Base-by-base conservation (phyloP, 2,113 vertebrate species). In the Psophia crepitans region DNA sequence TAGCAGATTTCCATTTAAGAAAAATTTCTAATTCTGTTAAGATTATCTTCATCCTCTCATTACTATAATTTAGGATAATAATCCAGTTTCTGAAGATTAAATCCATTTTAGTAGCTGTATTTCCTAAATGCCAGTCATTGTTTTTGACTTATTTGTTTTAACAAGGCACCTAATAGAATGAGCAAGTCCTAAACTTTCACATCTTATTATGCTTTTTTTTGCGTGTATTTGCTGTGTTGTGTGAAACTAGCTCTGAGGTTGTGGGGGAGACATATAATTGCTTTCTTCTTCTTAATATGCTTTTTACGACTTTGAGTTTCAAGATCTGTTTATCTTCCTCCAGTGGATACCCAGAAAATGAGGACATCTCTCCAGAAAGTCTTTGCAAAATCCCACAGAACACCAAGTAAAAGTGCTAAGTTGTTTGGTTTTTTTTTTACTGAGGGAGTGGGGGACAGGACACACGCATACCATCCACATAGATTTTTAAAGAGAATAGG, bases 51-150 rank as follows among this genome's bases (percentile, higher is more conserved):
- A 79, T 87, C 61, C 20, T 84, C 57, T 94, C 39, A 46, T 84
- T 95, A n/a, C n/a, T n/a, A n/a, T n/a, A 88, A 81, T 91, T 96
- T 92, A 92, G 51, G 35, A 51, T 89, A 91, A 85, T 87, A 83
- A 92, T 84, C 15, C 65, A 82, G 18, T 53, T 63, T 95, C 49
- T 92, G 83, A 81, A 90, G 17, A 74, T 84, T 94, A 69, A 92
- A 82, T 84, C 44, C 56, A 73, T 84, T 94, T 78, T 90, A 95
- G 37, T 58, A 82, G 33, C 66, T 75, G 17, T 82, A 30, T 87
- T 97, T 96, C 44, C 57, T 78, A 90, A 92, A 96, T 88, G 32
- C 56, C 24, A 81, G 18, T 78, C 66, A 83, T 53, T 14, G 2
- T 1, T 90, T 94, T 81, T 90, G 44, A 97, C 61, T 85, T 10